These are phyloP conservation scores for Drosophila picticornis DNA, from an alignment of 2,888 invertebrate species.

Conservation along the genomic window DNA sequence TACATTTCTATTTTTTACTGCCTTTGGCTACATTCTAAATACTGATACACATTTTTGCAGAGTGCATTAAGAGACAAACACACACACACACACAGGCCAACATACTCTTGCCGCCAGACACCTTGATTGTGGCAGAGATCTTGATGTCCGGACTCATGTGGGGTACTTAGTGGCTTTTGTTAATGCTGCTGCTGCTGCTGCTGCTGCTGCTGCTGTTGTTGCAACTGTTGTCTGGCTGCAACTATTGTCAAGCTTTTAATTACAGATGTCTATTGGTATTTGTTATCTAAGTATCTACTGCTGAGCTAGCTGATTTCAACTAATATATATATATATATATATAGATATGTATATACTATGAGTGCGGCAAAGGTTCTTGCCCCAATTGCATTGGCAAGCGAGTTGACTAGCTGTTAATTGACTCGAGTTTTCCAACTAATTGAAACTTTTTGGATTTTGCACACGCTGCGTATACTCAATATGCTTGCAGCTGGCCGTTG, in stretches of 20 bases:
- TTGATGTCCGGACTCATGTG: conserved; percentile 67
- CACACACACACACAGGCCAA: conserved; percentile 6
- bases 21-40: background rate
- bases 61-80: conserved; percentile 16
- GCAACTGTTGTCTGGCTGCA: conserved; percentile 24
- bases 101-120: conserved; percentile 54
- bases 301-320: conserved; percentile 12
- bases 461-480: conserved; percentile 48
- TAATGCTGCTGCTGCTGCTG: background rate
- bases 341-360: background rate
- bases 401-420: conserved; percentile 13
- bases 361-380: background rate
- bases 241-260: conserved; percentile 71
- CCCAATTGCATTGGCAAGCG: background rate
- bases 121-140: conserved; percentile 66
- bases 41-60: background rate
- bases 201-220: conserved; percentile 1
- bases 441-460: conserved; percentile 29
- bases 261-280: conserved; percentile 58
- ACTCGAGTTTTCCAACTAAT: conserved; percentile 22
- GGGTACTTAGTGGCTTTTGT: conserved; percentile 53
- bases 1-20: too few species aligned
- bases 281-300: conserved; percentile 27
- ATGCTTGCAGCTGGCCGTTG: conserved; percentile 28
- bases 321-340: background rate